Conservation (phyloP, 1,140 invertebrate species). For the Bursaphelenchus mucronatus region DNA sequence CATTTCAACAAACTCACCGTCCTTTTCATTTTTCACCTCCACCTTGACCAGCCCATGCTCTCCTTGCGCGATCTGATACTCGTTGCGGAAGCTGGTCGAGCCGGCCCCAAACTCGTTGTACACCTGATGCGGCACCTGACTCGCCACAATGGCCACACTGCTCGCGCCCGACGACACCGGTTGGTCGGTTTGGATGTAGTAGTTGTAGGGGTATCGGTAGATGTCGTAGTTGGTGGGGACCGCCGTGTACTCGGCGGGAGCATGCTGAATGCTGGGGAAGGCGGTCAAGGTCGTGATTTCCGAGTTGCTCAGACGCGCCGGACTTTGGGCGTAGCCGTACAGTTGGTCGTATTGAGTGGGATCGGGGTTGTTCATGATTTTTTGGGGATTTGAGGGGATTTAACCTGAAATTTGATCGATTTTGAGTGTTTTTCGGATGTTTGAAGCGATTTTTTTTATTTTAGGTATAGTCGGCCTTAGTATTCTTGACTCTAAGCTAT, state of each 20-base stretch:
- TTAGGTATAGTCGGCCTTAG: no score
- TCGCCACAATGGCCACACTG: neutral
- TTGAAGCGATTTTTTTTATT: no score
- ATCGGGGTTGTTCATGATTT: slow-evolving; percentile 16
- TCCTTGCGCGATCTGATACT: neutral
- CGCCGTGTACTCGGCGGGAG: slow-evolving; percentile 5
- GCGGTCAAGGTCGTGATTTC: slow-evolving; percentile 16
- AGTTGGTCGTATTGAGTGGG: slow-evolving; percentile 19
- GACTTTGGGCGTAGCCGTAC: slow-evolving; percentile 15
- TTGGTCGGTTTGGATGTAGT: slow-evolving; percentile 14
- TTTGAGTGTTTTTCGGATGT: no score
- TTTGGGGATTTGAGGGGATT: no score
- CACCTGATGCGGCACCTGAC: no score
- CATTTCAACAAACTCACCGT: neutral
- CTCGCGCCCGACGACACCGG: neutral
- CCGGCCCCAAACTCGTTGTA: no score
- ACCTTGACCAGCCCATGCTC: slow-evolving; percentile 6
- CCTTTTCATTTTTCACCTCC: slow-evolving; percentile 10
- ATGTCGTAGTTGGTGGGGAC: slow-evolving; percentile 3
- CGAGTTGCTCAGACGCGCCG: slow-evolving; percentile 3
- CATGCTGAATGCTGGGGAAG: slow-evolving; percentile 3
- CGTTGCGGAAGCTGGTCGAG: no score
- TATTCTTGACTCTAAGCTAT: no score
- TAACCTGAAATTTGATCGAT: no score
- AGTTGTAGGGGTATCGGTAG: slow-evolving; percentile 6